Evolutionary conservation across 2,888 invertebrate genomes (phyloP).

Genomic region (Drosophila tripunctata): DNA sequence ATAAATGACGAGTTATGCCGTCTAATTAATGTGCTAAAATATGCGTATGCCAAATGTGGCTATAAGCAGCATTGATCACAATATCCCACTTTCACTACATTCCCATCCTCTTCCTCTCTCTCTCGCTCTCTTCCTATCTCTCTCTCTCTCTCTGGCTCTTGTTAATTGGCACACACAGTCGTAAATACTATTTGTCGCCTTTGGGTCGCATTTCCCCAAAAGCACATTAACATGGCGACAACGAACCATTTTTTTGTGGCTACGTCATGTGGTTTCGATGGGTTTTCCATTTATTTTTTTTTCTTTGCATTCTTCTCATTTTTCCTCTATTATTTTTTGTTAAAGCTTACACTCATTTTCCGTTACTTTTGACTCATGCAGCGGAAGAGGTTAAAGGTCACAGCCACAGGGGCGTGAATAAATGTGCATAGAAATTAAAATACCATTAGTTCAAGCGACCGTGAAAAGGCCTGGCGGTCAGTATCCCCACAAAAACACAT

Average conservation of each 20-base stretch:
- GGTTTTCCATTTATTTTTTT: conserved; percentile 33
- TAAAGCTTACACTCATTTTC: conserved; percentile 23
- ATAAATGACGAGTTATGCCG: conserved; percentile 73
- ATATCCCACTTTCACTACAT: no score
- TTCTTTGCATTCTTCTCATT: neutral
- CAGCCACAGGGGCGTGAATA: conserved; percentile 41
- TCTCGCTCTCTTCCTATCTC: neutral
- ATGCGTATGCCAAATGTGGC: conserved; percentile 62
- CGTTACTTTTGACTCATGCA: conserved; percentile 26
- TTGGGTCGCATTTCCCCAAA: conserved; percentile 4
- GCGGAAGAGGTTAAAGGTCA: conserved; percentile 25
- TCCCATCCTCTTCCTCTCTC: neutral
- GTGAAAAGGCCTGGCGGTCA: conserved; percentile 45
- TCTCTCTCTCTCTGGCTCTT: no score
- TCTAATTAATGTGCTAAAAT: conserved; percentile 70
- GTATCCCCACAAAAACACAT: neutral
- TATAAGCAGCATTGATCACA: conserved; percentile 23
- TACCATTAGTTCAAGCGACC: conserved; percentile 63
- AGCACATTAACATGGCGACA: conserved; percentile 27
- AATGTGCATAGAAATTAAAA: conserved; percentile 59
- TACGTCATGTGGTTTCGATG: conserved; percentile 31
- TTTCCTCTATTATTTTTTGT: no score
- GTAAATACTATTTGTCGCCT: conserved; percentile 35
- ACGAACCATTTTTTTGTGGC: conserved; percentile 44
- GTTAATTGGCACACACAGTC: conserved; percentile 37